Base-by-base conservation (phyloP, 1,140 invertebrate species). In the Sarcophaga peregrina region DNA sequence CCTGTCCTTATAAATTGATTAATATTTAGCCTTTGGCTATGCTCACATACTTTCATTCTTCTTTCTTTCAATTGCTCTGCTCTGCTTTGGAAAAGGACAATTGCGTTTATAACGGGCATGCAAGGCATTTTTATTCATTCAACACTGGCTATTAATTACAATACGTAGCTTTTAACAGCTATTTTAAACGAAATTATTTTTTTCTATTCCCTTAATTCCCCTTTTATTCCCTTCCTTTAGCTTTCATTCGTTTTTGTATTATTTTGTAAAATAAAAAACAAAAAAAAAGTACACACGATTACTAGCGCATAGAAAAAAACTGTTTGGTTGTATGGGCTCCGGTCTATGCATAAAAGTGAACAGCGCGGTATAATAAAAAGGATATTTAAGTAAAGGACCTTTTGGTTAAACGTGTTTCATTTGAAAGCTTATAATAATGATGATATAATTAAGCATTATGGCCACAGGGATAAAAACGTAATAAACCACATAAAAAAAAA, bases 361-460 rank as follows among this genome's bases (percentile, higher is more conserved):
- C 25, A 37, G 25, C 25, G 25, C 1, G 1, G 25, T 20, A 68
- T 68, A 68, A 68, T 17, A 68, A 68, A 68, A 68, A 25, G 62
- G 17, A 68, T 20, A 68, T 68, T 68, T 25, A 68, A 68, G 62
- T 68, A 68, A 68, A 68, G 62, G 62, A 68, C 62, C 62, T 68
- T 68, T 68, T 68, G 62, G 62, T 76, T 78, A 78, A 78, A 78
- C 75, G 75, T 78, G 75, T 78, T 50, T 78, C 75, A 50, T 78
- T 78, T 78, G 47, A 78, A 78, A 78, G 75, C 75, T 78, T 52
- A 78, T 50, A 50, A 78, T 78, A 78, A 78, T 78, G 75, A 52
- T 78, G 75, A 78, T 78, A 78, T 78, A 78, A 78, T 78, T 78
- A 78, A 78, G 75, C 75, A 78, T 78, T 78, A 78, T 78, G 75